Percentiles rank a stretch among this genome's conserved stretches.
Conservation (phyloP, 2,797 vertebrate species). For the Melanogrammus aeglefinus region DNA sequence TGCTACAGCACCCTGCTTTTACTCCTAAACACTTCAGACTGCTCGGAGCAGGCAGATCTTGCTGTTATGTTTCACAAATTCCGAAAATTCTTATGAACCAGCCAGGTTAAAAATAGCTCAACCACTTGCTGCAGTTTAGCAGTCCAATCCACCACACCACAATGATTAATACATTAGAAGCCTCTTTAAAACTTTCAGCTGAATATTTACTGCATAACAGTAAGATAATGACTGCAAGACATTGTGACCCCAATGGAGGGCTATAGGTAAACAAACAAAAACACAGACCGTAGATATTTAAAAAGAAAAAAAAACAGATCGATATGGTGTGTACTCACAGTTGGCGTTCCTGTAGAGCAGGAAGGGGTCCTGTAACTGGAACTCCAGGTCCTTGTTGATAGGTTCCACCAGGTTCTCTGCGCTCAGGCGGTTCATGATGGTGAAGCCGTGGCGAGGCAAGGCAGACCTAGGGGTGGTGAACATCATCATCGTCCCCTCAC, state of each 20-base stretch:
- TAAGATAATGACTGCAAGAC: neutral
- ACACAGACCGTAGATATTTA: neutral
- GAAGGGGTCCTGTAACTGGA: constrained; percentile 97
- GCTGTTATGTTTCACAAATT: neutral
- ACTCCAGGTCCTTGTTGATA: constrained; percentile 97
- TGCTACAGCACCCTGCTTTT: neutral
- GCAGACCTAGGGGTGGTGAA: constrained; percentile 79
- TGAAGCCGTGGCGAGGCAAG: constrained; percentile 94
- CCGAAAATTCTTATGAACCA: neutral
- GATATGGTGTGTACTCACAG: constrained; percentile 76
- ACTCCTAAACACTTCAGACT: neutral
- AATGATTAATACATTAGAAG: neutral
- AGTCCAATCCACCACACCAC: neutral
- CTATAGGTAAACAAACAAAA: neutral
- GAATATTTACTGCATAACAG: neutral
- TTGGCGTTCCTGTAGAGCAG: constrained; percentile 94
- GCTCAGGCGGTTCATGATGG: constrained; percentile 95
- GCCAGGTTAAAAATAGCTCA: neutral
- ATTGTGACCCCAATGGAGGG: neutral
- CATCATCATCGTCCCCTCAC: neutral
- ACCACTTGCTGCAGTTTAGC: neutral
- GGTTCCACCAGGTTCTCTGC: constrained; percentile 95
- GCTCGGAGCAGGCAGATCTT: neutral
- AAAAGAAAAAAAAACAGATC: neutral
- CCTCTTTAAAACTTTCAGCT: neutral